Evolutionary conservation across 2,888 invertebrate genomes (phyloP).

Genomic region (Aphrophora alni): DNA sequence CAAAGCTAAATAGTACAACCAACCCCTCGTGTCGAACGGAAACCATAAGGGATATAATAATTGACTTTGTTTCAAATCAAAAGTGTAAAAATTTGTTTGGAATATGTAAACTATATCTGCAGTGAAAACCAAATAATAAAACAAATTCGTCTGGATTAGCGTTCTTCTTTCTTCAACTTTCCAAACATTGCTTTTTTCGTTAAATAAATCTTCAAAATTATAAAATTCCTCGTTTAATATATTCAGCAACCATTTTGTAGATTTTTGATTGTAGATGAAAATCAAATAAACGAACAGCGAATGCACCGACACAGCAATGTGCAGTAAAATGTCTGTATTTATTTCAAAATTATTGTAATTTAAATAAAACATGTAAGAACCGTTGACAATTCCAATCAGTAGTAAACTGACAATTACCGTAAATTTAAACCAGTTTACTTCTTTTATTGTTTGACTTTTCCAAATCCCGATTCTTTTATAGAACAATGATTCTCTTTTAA

Average conservation of each 20-base stretch:
- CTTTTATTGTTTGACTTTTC: neutral
- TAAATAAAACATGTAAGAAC: neutral
- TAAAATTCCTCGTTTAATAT: neutral
- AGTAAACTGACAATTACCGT: neutral
- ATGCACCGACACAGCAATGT: neutral
- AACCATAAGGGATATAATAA: neutral
- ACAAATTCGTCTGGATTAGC: neutral
- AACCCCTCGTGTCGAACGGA: neutral
- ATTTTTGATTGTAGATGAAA: neutral
- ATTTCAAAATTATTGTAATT: neutral
- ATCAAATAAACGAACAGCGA: neutral
- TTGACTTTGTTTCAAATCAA: neutral
- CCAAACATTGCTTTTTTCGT: neutral
- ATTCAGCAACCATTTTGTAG: neutral
- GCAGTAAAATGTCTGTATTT: neutral
- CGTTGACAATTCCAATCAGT: neutral
- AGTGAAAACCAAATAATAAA: neutral
- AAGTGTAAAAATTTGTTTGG: neutral
- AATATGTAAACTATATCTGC: neutral
- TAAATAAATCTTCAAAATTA: neutral
- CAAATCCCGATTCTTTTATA: neutral
- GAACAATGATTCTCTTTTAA: neutral
- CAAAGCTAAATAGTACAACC: neutral
- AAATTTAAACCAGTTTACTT: neutral
- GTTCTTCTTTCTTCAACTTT: neutral